Evolutionary conservation across 2,888 invertebrate genomes (phyloP).

Genomic region (Oligia fasciuncula): DNA sequence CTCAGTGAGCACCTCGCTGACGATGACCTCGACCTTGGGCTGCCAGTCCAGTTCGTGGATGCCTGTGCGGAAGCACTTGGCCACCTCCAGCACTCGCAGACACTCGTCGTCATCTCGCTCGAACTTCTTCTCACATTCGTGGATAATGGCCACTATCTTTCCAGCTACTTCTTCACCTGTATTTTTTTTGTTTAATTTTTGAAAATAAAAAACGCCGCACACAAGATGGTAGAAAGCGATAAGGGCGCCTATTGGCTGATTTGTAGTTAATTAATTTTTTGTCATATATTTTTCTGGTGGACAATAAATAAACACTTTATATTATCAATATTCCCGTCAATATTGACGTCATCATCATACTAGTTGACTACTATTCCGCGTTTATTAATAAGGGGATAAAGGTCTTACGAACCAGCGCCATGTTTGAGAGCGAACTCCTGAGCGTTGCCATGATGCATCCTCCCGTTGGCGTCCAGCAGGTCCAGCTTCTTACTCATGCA

Average conservation of each 20-base stretch:
- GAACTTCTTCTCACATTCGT: constrained; percentile 75
- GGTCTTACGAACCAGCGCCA: constrained; percentile 73
- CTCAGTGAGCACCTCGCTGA: constrained; percentile 78
- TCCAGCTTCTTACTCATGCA: constrained; percentile 80
- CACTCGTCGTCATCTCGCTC: constrained; percentile 74
- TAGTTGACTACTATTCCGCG: background rate
- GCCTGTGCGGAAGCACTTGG: constrained; percentile 79
- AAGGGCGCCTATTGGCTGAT: background rate
- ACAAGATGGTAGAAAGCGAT: background rate
- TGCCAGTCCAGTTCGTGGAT: constrained; percentile 79
- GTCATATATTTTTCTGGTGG: background rate
- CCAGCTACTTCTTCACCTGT: constrained; percentile 74
- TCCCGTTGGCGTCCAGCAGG: constrained; percentile 72
- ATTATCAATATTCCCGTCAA: background rate
- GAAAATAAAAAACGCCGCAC: background rate
- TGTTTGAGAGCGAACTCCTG: constrained; percentile 75
- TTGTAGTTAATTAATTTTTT: background rate
- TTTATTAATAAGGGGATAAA: background rate
- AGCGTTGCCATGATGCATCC: constrained; percentile 76
- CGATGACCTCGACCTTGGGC: constrained; percentile 76
- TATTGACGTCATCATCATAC: background rate
- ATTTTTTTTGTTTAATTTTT: constrained; percentile 29
- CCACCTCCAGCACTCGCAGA: constrained; percentile 76
- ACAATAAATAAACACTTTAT: background rate
- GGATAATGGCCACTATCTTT: constrained; percentile 74